Percentiles rank a stretch among this genome's conserved stretches.
Evolutionary conservation across 2,113 vertebrate genomes (phyloP).

Genomic region (Pollachius pollachius): DNA sequence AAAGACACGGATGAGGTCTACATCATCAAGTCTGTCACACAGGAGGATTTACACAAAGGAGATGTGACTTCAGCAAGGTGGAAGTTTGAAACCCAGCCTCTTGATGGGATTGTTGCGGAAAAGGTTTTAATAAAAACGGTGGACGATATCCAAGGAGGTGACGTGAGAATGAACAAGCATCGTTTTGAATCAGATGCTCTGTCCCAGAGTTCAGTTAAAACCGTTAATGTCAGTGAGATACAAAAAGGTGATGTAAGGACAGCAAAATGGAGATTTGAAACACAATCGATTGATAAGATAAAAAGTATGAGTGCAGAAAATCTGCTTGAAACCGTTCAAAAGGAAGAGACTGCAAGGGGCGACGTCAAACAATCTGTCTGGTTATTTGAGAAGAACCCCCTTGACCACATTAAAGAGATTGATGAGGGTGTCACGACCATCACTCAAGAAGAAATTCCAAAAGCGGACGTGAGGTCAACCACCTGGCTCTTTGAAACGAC

Average conservation of each 20-base stretch:
- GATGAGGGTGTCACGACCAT: conserved; percentile 59
- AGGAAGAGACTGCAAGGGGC: conserved; percentile 82
- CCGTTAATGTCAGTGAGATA: conserved; percentile 86
- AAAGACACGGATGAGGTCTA: conserved; percentile 83
- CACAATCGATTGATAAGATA: conserved; percentile 83
- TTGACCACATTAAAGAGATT: conserved; percentile 81
- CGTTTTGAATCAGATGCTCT: conserved; percentile 79
- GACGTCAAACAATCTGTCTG: conserved; percentile 87
- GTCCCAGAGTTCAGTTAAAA: conserved; percentile 71
- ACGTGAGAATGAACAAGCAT: conserved; percentile 79
- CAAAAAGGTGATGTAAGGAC: conserved; percentile 85
- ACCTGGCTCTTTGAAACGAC: conserved; percentile 93
- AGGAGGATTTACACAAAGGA: conserved; percentile 87
- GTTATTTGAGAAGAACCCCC: conserved; percentile 88
- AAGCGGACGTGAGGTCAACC: conserved; percentile 84
- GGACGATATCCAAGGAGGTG: conserved; percentile 79
- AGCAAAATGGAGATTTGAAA: conserved; percentile 91
- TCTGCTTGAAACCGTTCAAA: conserved; percentile 78
- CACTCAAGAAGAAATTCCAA: conserved; percentile 78
- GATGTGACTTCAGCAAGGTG: conserved; percentile 84
- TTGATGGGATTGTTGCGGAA: conserved; percentile 83
- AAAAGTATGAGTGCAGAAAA: conserved; percentile 79
- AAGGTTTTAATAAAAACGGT: conserved; percentile 72
- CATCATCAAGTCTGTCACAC: conserved; percentile 86
- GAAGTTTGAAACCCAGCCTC: conserved; percentile 88